These are phyloP conservation scores for Cyprinus carpio DNA, from an alignment of 2,113 vertebrate species.

Conservation along the genomic window DNA sequence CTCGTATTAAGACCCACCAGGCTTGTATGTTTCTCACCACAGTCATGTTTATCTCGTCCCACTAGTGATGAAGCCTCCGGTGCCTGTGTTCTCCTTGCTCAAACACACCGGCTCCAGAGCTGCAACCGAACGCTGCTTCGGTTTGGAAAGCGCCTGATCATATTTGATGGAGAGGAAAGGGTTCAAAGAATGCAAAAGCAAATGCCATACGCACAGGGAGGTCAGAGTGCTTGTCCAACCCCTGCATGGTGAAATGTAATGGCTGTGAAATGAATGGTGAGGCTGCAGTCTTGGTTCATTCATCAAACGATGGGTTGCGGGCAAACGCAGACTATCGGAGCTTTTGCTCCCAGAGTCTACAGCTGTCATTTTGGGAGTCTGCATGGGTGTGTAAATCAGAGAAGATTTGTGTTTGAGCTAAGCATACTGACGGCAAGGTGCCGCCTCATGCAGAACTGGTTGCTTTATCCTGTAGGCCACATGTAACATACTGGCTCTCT, in stretches of 20 bases:
- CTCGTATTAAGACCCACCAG: conserved; percentile 49
- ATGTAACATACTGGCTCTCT: conserved; percentile 33
- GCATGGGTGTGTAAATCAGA: conserved; percentile 34
- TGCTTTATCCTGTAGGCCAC: conserved; percentile 16
- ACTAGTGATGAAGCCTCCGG: conserved; percentile 33
- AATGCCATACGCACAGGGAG: neutral
- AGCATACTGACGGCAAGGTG: conserved; percentile 12
- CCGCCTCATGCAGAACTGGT: neutral
- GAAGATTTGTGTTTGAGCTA: conserved; percentile 38
- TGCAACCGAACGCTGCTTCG: no score
- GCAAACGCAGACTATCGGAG: neutral
- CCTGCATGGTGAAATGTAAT: conserved; percentile 31
- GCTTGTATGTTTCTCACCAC: conserved; percentile 36
- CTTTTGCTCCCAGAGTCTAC: conserved; percentile 5
- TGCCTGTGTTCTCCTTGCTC: neutral
- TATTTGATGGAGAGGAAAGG: conserved; percentile 37
- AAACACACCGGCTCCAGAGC: neutral
- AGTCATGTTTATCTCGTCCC: conserved; percentile 23
- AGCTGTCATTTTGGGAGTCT: conserved; percentile 21
- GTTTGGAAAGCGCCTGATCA: neutral
- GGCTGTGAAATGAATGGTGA: conserved; percentile 41
- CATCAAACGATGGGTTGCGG: conserved; percentile 20
- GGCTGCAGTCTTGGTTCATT: conserved; percentile 38
- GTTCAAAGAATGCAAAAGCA: conserved; percentile 10
- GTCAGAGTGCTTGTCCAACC: conserved; percentile 17